phyloP scores from a whole-genome alignment of 92 coral and sea anemone genomes.

The Scolanthus callimorphus region DNA sequence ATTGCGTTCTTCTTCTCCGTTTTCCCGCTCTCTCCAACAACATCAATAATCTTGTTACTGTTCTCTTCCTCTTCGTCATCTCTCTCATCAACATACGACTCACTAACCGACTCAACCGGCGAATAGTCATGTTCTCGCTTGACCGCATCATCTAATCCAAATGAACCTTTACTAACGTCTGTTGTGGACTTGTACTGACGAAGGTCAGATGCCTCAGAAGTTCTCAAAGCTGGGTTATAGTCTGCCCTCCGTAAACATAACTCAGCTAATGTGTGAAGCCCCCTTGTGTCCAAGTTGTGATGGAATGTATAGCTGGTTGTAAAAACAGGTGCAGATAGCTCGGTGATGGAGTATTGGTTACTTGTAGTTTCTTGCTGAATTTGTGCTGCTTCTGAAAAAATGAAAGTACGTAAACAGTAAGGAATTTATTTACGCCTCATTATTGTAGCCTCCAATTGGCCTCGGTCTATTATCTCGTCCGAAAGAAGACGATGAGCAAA shows the following conservation, averaged over 20 bases:
- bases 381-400: too few relatives aligned
- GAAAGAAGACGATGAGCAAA: too few relatives aligned
- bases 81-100: constrained; percentile 29
- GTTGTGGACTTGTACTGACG: background rate
- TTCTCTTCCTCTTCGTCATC: constrained; percentile 18
- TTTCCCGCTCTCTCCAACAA: constrained; percentile 25
- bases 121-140: constrained; percentile 20
- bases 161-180: background rate
- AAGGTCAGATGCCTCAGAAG: background rate
- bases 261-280: constrained; percentile 96
- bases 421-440: too few relatives aligned
- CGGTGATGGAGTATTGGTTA: constrained; percentile 9
- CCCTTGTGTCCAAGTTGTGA: constrained; percentile 63
- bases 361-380: too few relatives aligned
- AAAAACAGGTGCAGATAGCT: constrained; percentile 16
- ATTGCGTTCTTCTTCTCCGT: constrained; percentile 31
- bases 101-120: constrained; percentile 26
- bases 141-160: background rate
- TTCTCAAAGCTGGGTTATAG: constrained; percentile 43
- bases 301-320: constrained; percentile 34
- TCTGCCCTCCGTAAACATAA: constrained; percentile 86
- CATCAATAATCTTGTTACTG: constrained; percentile 21
- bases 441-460: too few relatives aligned
- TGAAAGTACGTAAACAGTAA: too few relatives aligned
- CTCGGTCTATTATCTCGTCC: too few relatives aligned